These are phyloP conservation scores for Cremastobaeus sp. DNA, from an alignment of 2,888 invertebrate genomes.

Conservation along the genomic window DNA sequence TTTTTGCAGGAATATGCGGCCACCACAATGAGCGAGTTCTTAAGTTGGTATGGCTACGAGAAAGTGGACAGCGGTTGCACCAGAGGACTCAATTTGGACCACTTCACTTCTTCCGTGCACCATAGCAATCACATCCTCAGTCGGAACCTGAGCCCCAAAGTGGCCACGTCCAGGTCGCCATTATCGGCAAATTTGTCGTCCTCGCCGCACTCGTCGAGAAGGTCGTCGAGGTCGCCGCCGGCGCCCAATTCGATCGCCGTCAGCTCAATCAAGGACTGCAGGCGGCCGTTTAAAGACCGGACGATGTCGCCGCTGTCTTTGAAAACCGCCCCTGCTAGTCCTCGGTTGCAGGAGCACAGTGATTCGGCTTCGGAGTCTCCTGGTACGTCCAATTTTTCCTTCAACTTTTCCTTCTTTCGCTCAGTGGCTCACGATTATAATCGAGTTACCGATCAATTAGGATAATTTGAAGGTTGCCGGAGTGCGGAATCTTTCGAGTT, in stretches of 20 bases:
- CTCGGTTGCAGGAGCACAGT: constrained; percentile 66
- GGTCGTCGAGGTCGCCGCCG: constrained; percentile 64
- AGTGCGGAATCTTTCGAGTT: constrained; percentile 34
- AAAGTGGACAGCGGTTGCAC: constrained; percentile 84
- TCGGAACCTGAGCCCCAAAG: constrained; percentile 52
- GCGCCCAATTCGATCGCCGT: constrained; percentile 59
- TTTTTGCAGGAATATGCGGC: constrained; percentile 91
- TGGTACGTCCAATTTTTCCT: constrained; percentile 55
- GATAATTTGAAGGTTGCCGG: constrained; percentile 33
- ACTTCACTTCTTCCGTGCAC: constrained; percentile 72
- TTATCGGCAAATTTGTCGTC: constrained; percentile 62
- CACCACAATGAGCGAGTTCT: constrained; percentile 93
- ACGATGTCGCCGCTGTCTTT: constrained; percentile 65
- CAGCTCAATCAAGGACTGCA: constrained; percentile 62
- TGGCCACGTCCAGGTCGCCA: constrained; percentile 62
- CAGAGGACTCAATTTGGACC: constrained; percentile 78
- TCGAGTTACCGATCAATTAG: too few relatives aligned
- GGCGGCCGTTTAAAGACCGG: constrained; percentile 48
- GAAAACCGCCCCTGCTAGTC: constrained; percentile 66
- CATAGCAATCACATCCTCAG: constrained; percentile 58
- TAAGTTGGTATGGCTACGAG: constrained; percentile 95
- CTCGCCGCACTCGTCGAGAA: constrained; percentile 64
- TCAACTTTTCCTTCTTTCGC: neutral
- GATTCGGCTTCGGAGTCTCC: constrained; percentile 68
- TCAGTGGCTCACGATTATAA: too few relatives aligned